Evolutionary conservation across 2,113 vertebrate species (phyloP), one percentile per base, ranked within the genome.

Genomic region (Pterocles burchelli): DNA sequence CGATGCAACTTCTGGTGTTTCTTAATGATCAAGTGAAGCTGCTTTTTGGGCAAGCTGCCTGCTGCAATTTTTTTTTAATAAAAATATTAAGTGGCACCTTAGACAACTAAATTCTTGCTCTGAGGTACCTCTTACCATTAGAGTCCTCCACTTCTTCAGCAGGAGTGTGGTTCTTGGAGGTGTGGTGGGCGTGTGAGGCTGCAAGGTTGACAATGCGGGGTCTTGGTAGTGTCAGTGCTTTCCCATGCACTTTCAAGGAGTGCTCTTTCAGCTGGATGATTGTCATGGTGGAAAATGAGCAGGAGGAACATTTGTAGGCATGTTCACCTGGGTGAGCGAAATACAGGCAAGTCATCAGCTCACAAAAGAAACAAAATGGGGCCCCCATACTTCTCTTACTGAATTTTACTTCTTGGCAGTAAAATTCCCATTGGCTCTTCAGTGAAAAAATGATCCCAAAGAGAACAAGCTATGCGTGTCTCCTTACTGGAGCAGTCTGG

Each of bases 241-340:
- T 99, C 66, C 99, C 99, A 49, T 99, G 99, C 97, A 99, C 98
- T 97, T 97, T 99, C 97, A 99, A 98, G 65, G 99, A 99, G 93
- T 99, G 99, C 97, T 99, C 99, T 98, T 99, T 99, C 98, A 99
- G 98, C 97, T 99, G 99, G 97, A 98, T 99, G 98, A 99, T 99
- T 97, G 99, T 99, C 98, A 99, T 98, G 72, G 99, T 99, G 97
- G 99, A 99, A 98, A 99, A 99, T 49, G 99, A 96, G 97, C 99
- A 99, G 86, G 98, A 99, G 85, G 99, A 98, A 98, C 99, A 99
- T 98, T 99, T 99, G 98, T 99, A 99, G 73, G 98, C 98, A 98
- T 99, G 98, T 97, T 99, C 99, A 98, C 99, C 99, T 99, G 96
- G 94, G 95, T 97, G 85, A 94, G 93, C 90, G 77, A 86, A 97